A percentile compares a stretch with the other conserved stretches of the same genome.
phyloP scores from a whole-genome alignment of 2,888 invertebrate species.

The Calliopum simillimum region DNA sequence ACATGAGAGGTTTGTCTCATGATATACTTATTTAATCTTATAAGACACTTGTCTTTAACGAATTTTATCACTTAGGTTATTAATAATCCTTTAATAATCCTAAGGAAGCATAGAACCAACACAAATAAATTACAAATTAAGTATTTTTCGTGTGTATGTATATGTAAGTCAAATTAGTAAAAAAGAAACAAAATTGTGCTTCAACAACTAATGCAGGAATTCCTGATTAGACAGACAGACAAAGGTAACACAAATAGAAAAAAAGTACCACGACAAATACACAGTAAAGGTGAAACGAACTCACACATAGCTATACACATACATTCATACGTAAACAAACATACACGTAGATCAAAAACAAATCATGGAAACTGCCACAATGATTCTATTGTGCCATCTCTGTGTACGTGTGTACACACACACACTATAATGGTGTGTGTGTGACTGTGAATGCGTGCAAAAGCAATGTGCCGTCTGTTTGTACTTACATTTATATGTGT shows the following conservation, averaged over 20 bases:
- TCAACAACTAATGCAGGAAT: slow-evolving; percentile 3
- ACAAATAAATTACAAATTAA: too few species aligned
- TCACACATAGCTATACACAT: too few species aligned
- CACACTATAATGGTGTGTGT: background rate
- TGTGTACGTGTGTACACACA: background rate
- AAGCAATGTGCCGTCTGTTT: background rate
- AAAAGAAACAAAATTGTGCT: slow-evolving; percentile 10
- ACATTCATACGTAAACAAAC: too few species aligned
- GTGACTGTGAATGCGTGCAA: background rate
- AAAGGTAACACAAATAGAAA: background rate
- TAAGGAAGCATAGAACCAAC: too few species aligned
- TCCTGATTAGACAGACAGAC: slow-evolving; percentile 27
- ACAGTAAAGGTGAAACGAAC: too few species aligned
- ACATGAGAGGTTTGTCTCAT: too few species aligned
- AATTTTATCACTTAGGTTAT: too few species aligned
- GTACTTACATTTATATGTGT: too few species aligned
- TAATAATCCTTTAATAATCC: too few species aligned
- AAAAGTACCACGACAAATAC: background rate
- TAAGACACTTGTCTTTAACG: too few species aligned
- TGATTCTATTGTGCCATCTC: background rate
- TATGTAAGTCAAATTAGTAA: slow-evolving; percentile 1
- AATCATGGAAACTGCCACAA: background rate
- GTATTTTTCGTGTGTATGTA: slow-evolving; percentile 24
- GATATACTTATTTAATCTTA: too few species aligned
- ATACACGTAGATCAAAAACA: background rate